Evolutionary conservation across 2,888 invertebrate genomes (phyloP).

Genomic region (Dynastes maya): DNA sequence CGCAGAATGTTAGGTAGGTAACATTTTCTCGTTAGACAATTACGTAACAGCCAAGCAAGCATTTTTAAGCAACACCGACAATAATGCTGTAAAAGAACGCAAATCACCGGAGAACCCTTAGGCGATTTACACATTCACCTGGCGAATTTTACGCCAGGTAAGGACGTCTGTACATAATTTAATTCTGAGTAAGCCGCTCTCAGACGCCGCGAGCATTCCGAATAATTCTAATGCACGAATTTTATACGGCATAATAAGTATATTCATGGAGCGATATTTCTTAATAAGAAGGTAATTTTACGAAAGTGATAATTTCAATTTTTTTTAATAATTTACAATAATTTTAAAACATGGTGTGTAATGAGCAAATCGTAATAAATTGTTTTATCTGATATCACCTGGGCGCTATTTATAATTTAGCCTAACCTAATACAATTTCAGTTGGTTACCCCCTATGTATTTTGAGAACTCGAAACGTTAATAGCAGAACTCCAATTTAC

Average conservation of each 20-base stretch:
- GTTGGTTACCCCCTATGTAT: too few relatives aligned
- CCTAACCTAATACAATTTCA: too few relatives aligned
- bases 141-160: constrained; percentile 18
- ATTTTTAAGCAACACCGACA: constrained; percentile 31
- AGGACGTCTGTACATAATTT: constrained; percentile 29
- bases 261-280: neutral
- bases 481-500: neutral
- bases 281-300: neutral
- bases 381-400: too few relatives aligned
- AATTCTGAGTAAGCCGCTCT: constrained; percentile 11
- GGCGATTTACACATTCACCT: constrained; percentile 39
- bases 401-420: too few relatives aligned
- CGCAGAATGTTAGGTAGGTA: constrained; percentile 8
- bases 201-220: constrained; percentile 5
- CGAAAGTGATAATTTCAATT: neutral
- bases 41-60: constrained; percentile 3
- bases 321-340: too few relatives aligned
- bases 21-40: constrained; percentile 7
- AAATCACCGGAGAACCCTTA: constrained; percentile 1
- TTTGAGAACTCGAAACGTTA: too few relatives aligned
- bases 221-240: constrained; percentile 5
- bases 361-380: too few relatives aligned
- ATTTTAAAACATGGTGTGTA: too few relatives aligned
- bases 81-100: neutral
- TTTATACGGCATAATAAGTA: neutral